These are phyloP conservation scores for Microcebus jonahi DNA, from an alignment of 2,113 vertebrate genomes.

Conservation along the genomic window DNA sequence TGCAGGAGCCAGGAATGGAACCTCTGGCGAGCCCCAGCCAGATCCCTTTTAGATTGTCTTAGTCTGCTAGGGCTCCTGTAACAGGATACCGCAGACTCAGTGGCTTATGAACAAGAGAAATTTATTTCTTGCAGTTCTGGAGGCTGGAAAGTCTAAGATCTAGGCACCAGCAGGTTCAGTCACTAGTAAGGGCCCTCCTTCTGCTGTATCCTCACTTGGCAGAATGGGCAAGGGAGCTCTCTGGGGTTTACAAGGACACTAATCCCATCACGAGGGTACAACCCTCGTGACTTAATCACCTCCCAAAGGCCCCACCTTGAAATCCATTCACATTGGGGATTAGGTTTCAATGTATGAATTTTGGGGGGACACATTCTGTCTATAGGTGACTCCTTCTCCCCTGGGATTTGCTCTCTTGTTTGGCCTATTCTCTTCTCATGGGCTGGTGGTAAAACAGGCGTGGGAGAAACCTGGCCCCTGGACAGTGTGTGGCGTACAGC, in stretches of 20 bases:
- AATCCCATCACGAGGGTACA: not conserved
- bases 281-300: too few species aligned
- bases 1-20: not conserved
- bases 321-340: not conserved
- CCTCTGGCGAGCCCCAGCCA: not conserved
- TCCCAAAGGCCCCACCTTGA: not conserved
- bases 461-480: not conserved
- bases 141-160: not conserved
- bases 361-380: not conserved
- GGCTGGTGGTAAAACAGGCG: not conserved
- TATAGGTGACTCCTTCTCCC: not conserved
- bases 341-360: not conserved
- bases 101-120: not conserved
- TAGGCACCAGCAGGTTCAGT: not conserved
- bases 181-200: not conserved
- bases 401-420: not conserved
- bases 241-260: not conserved
- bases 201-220: not conserved
- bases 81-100: not conserved
- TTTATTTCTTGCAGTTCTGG: not conserved
- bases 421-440: not conserved
- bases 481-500: not conserved
- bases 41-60: not conserved
- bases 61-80: not conserved
- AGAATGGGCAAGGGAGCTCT: not conserved